Evolutionary conservation across 2,888 invertebrate species (phyloP).

Genomic region (Lochmaea crataegi): DNA sequence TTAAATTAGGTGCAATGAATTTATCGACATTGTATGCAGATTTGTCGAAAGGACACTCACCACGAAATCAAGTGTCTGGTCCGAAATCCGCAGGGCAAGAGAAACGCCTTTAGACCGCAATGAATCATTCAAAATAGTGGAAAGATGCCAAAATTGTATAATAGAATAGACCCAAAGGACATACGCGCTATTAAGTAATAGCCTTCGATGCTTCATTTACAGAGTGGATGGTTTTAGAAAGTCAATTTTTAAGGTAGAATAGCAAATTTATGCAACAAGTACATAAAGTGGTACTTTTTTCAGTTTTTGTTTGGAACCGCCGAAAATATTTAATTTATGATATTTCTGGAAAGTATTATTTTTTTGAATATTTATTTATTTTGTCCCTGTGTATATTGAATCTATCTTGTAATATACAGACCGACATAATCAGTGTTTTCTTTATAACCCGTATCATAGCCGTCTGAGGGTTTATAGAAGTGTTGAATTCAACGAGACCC

Average conservation of each 20-base stretch:
- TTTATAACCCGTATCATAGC: no score
- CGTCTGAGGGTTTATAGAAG: no score
- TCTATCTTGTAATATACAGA: no score
- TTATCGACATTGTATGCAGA: constrained; percentile 57
- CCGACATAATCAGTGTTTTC: no score
- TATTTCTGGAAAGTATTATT: no score
- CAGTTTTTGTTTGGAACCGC: no score
- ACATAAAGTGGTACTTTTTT: no score
- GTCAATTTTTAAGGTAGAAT: not conserved
- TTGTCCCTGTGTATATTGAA: no score
- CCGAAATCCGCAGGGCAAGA: constrained; percentile 13
- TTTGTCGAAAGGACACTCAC: constrained; percentile 44
- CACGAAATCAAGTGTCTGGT: constrained; percentile 35
- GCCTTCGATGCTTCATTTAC: not conserved
- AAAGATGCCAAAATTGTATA: constrained; percentile 24
- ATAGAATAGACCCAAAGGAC: constrained; percentile 4
- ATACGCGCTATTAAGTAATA: not conserved
- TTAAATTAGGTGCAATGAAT: constrained; percentile 59
- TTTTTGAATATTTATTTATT: no score
- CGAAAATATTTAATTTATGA: no score
- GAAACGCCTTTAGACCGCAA: constrained; percentile 15
- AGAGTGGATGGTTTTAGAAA: not conserved
- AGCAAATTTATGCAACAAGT: no score
- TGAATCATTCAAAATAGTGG: constrained; percentile 25
- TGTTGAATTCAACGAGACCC: no score